Percentiles rank a stretch among this genome's conserved stretches.
Conservation (phyloP, 2,888 invertebrate species). For the Operophtera brumata region DNA sequence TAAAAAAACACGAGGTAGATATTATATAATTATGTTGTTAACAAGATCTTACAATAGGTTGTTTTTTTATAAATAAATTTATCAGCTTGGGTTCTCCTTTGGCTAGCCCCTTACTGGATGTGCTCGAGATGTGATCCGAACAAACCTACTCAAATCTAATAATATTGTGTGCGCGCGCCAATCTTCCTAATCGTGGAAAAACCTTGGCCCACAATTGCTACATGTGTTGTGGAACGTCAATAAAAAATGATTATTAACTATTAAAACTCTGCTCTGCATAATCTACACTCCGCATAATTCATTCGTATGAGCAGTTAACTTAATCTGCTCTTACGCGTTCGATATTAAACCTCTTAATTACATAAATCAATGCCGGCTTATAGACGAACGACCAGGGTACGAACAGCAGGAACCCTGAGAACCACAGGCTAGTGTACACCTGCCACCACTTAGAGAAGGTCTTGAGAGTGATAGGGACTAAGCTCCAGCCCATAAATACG, state of each 20-base stretch:
- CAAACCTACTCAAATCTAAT: not conserved
- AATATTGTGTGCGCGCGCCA: not conserved
- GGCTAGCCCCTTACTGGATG: too few species aligned
- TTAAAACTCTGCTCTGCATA: too few species aligned
- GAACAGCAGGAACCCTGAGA: conserved; percentile 85
- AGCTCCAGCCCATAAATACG: conserved; percentile 91
- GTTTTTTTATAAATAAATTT: too few species aligned
- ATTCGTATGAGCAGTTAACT: not conserved
- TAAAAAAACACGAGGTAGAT: too few species aligned
- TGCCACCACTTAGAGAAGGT: conserved; percentile 84
- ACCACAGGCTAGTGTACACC: conserved; percentile 83
- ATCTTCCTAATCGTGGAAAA: not conserved
- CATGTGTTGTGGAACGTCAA: not conserved
- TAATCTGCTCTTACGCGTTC: not conserved
- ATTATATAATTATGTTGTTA: too few species aligned
- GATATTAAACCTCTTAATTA: conserved; percentile 24
- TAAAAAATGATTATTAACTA: too few species aligned
- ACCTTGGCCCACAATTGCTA: not conserved
- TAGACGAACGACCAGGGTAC: conserved; percentile 83
- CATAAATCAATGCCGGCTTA: conserved; percentile 58
- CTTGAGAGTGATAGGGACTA: conserved; percentile 87
- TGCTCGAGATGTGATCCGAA: too few species aligned
- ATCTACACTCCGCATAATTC: too few species aligned
- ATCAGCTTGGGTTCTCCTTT: too few species aligned
- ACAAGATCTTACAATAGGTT: too few species aligned